Percentiles rank a stretch among this genome's conserved stretches.
Conservation (phyloP, 2,888 invertebrate species). For the Busseola fusca region DNA sequence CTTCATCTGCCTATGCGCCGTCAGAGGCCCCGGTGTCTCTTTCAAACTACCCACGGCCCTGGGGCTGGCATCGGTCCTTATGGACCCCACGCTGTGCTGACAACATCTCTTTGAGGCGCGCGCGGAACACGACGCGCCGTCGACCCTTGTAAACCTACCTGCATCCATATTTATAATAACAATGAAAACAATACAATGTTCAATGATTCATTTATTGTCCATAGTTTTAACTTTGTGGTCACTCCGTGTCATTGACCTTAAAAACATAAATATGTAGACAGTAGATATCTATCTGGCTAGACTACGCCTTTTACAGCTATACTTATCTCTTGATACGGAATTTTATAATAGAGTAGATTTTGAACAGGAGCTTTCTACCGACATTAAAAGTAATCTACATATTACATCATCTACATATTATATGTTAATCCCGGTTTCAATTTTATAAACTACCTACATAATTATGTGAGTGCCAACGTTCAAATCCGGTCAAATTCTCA, state of each 20-base stretch:
- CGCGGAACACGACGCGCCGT: no score
- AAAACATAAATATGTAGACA: conserved; percentile 16
- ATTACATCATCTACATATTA: no score
- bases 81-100: no score
- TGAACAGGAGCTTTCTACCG: background rate
- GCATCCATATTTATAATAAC: conserved; percentile 29
- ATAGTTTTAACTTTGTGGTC: conserved; percentile 32
- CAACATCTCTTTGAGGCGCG: no score
- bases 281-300: conserved; percentile 15
- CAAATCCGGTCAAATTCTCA: background rate
- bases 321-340: conserved; percentile 32
- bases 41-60: no score
- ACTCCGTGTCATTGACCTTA: conserved; percentile 48
- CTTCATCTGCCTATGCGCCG: no score
- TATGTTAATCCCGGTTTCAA: background rate
- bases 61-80: no score
- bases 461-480: no score
- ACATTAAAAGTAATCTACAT: no score
- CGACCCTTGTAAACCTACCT: no score
- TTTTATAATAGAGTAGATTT: conserved; percentile 9
- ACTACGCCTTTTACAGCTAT: conserved; percentile 14
- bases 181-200: conserved; percentile 42
- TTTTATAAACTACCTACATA: no score
- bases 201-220: conserved; percentile 39
- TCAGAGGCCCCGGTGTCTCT: no score